These are phyloP conservation scores for Collichthys lucidus DNA, from an alignment of 2,113 vertebrate genomes.

Conservation along the genomic window DNA sequence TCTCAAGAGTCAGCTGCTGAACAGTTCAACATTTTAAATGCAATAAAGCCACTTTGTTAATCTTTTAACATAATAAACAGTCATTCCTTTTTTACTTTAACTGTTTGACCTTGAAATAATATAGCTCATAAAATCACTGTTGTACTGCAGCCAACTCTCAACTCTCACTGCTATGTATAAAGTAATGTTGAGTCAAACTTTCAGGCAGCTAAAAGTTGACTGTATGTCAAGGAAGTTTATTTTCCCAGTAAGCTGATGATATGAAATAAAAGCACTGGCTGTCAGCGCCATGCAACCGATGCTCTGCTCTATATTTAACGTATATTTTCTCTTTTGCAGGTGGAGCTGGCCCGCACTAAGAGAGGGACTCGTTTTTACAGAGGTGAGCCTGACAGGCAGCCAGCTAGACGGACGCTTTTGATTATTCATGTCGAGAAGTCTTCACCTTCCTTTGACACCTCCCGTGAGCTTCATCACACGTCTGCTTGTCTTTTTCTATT, in stretches of 20 bases:
- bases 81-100: background rate
- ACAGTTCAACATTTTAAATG: conserved; percentile 8
- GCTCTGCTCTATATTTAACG: conserved; percentile 11
- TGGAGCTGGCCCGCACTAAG: conserved; percentile 67
- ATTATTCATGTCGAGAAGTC: conserved; percentile 77
- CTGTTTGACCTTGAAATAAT: background rate
- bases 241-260: conserved; percentile 9
- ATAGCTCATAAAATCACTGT: background rate
- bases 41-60: background rate
- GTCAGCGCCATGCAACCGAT: background rate
- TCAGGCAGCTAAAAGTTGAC: background rate
- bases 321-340: conserved; percentile 54
- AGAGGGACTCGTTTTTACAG: conserved; percentile 80
- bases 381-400: conserved; percentile 77
- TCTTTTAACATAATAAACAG: background rate
- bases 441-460: conserved; percentile 72
- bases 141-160: background rate
- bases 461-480: conserved; percentile 71
- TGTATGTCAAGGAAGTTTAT: conserved; percentile 16
- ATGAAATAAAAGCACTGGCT: background rate
- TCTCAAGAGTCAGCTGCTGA: background rate
- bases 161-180: background rate
- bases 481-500: conserved; percentile 40
- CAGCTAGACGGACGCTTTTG: conserved; percentile 73
- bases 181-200: background rate